A percentile compares a stretch with the other conserved stretches of the same genome.
Conservation (phyloP, 2,888 invertebrate species). For the Nineta flava region DNA sequence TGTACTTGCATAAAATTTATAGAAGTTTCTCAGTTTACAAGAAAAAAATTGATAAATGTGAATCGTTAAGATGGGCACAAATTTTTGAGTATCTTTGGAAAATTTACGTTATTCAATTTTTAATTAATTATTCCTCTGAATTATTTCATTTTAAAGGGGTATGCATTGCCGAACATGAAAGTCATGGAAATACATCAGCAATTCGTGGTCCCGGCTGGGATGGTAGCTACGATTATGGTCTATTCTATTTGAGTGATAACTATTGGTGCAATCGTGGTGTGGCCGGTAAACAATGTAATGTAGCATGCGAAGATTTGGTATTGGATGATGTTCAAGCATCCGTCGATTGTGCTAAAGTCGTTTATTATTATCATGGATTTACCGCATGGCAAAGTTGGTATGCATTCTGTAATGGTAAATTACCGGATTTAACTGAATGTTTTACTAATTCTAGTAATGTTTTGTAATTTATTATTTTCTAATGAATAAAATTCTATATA, state of each 20-base stretch:
- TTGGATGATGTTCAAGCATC: constrained; percentile 21
- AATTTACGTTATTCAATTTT: too few species aligned
- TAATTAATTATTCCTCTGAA: too few species aligned
- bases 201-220: constrained; percentile 30
- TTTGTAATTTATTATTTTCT: too few species aligned
- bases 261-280: constrained; percentile 29
- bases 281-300: constrained; percentile 30
- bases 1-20: too few species aligned
- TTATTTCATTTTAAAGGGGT: constrained; percentile 26
- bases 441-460: background rate
- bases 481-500: background rate
- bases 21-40: too few species aligned
- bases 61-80: too few species aligned
- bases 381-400: constrained; percentile 29
- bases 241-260: constrained; percentile 34
- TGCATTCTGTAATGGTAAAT: constrained; percentile 17
- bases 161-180: constrained; percentile 34
- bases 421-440: constrained; percentile 9
- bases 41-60: too few species aligned
- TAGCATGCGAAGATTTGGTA: constrained; percentile 18
- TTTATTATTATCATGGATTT: constrained; percentile 24
- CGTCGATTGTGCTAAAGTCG: constrained; percentile 24
- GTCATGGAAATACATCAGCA: constrained; percentile 28
- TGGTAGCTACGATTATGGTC: constrained; percentile 33
- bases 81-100: too few species aligned